Evolutionary conservation across 2,113 vertebrate species (phyloP), one percentile per base, ranked within the genome.

Genomic region (Mesocricetus auratus): DNA sequence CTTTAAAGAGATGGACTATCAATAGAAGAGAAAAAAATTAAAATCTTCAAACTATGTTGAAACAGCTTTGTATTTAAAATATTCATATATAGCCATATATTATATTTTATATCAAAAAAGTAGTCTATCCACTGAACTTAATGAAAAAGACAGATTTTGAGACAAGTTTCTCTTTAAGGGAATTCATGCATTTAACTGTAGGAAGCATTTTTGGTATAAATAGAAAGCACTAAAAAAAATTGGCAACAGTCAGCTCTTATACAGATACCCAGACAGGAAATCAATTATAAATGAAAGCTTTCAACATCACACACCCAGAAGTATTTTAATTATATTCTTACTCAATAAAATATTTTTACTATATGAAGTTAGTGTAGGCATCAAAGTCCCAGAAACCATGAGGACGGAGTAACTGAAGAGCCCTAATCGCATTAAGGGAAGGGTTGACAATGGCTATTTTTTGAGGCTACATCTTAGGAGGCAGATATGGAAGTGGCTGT

Each of bases 241-340:
- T 83, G 56, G 60, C 0, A 1, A 42, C 36, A 83, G 12, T 31
- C 33, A 78, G 19, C 19, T 92, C 13, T 92, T 39, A 16, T 22
- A 82, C 56, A 58, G 10, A 42, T 68, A 66, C 0, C 60, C 26
- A 82, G 78, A 81, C 86, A 95, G 92, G 17, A 11, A 89, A 90
- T 31, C 12, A 60, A 60, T 69, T n/a, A 66, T 78, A 83, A 45
- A 82, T 56, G 91, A 22, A 96, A 0, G 22, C 1, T 93, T 17
- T 85, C 22, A 50, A 66, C 10, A 81, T 42, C 66, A 96, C 96
- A 93, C 3, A 92, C 82, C 24, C 75, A 74, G 81, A 91, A 89
- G 85, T 78, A 90, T 62, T 93, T 95, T 88, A 96, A 90, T 93
- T 96, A 90, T 19, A 86, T 89, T 92, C 79, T 69, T 60, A 86